A percentile compares a stretch with the other conserved stretches of the same genome.
These are phyloP conservation scores for Celastrina argiolus DNA, from an alignment of 2,888 invertebrate genomes.

Conservation along the genomic window DNA sequence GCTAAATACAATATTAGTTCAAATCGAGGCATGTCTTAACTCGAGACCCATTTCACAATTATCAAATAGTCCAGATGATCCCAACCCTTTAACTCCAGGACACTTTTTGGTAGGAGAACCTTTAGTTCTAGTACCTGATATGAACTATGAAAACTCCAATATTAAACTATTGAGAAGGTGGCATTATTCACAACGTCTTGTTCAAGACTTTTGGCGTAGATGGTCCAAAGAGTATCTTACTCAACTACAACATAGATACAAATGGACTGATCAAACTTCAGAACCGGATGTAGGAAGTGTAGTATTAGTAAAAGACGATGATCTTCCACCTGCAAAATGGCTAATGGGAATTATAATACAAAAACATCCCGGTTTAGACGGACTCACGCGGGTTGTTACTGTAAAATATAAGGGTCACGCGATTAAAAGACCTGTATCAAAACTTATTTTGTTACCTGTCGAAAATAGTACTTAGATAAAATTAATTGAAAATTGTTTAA, in stretches of 20 bases:
- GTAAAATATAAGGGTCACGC: neutral
- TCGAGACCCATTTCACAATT: slow-evolving; percentile 27
- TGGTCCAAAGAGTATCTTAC: slow-evolving; percentile 27
- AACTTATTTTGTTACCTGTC: neutral
- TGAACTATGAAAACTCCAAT: slow-evolving; percentile 23
- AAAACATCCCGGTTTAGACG: slow-evolving; percentile 28
- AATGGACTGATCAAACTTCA: slow-evolving; percentile 26
- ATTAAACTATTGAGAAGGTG: slow-evolving; percentile 7
- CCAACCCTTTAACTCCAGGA: slow-evolving; percentile 28
- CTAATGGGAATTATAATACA: slow-evolving; percentile 26
- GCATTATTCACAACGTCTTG: slow-evolving; percentile 22
- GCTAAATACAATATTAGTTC: slow-evolving; percentile 28
- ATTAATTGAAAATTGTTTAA: no score
- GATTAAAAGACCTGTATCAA: slow-evolving; percentile 16
- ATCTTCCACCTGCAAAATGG: slow-evolving; percentile 31
- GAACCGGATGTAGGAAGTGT: slow-evolving; percentile 29
- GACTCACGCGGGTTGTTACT: slow-evolving; percentile 16
- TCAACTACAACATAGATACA: slow-evolving; percentile 26
- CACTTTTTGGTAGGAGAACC: slow-evolving; percentile 31
- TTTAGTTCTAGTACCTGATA: slow-evolving; percentile 27
- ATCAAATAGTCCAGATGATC: neutral
- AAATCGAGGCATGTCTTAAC: slow-evolving; percentile 34
- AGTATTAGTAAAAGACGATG: slow-evolving; percentile 30
- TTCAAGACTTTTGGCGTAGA: slow-evolving; percentile 31
- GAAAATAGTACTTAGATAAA: no score